These are phyloP conservation scores for Maconellicoccus hirsutus DNA, from an alignment of 1,140 invertebrate genomes.

Conservation along the genomic window DNA sequence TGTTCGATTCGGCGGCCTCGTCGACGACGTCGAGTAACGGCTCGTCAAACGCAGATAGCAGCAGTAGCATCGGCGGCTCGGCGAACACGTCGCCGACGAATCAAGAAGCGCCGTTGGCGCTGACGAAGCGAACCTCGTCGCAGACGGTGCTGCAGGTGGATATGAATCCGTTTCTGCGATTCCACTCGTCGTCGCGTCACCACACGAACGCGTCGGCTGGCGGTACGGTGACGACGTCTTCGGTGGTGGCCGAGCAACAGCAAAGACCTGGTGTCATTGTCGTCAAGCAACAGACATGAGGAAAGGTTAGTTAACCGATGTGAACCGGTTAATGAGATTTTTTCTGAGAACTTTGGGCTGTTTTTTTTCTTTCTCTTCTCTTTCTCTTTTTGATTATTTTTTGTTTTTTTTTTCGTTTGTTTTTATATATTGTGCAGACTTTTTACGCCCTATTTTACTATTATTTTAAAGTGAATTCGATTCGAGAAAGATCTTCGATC, in stretches of 20 bases:
- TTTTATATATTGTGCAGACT: constrained; percentile 13
- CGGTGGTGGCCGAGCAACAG: constrained; percentile 40
- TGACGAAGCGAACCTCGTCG: constrained; percentile 49
- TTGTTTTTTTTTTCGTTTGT: background rate
- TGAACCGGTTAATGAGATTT: background rate
- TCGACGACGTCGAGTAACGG: constrained; percentile 34
- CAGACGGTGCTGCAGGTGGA: constrained; percentile 40
- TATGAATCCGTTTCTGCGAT: constrained; percentile 51
- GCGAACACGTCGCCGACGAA: constrained; percentile 23
- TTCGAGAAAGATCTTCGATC: background rate
- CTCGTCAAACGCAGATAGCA: background rate
- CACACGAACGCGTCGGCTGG: constrained; percentile 29
- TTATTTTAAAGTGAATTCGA: background rate
- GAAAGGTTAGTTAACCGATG: no score
- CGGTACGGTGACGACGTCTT: constrained; percentile 26
- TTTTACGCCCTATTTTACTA: constrained; percentile 18
- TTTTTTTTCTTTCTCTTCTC: constrained; percentile 12
- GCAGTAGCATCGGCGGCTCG: background rate
- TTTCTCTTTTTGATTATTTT: background rate
- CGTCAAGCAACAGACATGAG: constrained; percentile 66
- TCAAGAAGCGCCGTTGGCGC: constrained; percentile 57
- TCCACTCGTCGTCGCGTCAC: constrained; percentile 37
- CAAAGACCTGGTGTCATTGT: constrained; percentile 75
- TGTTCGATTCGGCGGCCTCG: constrained; percentile 27
- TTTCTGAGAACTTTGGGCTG: background rate